Evolutionary conservation across 2,888 invertebrate species (phyloP).

Genomic region (Campoplex nolae): DNA sequence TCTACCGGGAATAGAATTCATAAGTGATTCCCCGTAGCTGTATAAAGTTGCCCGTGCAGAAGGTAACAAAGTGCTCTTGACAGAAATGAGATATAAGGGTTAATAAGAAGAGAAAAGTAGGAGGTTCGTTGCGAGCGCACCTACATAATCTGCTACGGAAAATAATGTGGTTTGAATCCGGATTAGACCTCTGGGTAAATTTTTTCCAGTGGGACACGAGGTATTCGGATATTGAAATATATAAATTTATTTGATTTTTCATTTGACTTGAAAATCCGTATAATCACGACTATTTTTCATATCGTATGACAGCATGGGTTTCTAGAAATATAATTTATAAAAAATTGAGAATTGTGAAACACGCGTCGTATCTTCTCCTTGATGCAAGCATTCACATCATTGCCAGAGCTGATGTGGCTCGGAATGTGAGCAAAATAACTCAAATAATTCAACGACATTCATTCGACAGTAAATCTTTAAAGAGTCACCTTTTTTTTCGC

Average conservation of each 20-base stretch:
- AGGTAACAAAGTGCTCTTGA: constrained; percentile 54
- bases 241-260: not conserved
- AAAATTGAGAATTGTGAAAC: not conserved
- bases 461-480: constrained; percentile 4
- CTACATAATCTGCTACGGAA: constrained; percentile 23
- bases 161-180: constrained; percentile 32
- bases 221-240: not conserved
- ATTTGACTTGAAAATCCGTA: not conserved
- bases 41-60: constrained; percentile 42
- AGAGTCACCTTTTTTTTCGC: constrained; percentile 3
- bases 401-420: not conserved
- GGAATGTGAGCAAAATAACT: not conserved
- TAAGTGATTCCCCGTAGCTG: constrained; percentile 41
- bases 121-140: not conserved
- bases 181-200: constrained; percentile 11
- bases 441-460: not conserved
- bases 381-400: not conserved
- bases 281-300: not conserved
- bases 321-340: not conserved
- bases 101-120: constrained; percentile 28
- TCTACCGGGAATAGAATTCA: constrained; percentile 49
- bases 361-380: not conserved
- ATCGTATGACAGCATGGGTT: not conserved
- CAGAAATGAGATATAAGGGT: constrained; percentile 41
- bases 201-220: not conserved